phyloP scores from a whole-genome alignment of 2,113 vertebrate genomes.

The Gymnorhina tibicen region DNA sequence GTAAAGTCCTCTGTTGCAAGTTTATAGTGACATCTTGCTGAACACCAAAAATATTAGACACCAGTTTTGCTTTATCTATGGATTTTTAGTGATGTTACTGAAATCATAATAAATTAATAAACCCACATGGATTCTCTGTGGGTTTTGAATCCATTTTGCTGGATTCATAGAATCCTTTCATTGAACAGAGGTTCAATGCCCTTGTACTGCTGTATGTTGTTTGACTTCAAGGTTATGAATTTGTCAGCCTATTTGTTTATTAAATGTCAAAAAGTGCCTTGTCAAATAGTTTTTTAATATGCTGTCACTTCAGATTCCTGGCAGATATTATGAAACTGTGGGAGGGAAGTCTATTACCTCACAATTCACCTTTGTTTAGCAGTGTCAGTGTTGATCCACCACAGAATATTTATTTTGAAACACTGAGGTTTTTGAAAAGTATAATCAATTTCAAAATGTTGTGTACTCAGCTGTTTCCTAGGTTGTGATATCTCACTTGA shows the following conservation, averaged over 20 bases:
- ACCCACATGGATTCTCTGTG: rapidly evolving
- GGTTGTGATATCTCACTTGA: neutral
- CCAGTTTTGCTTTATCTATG: neutral
- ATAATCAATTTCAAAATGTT: neutral
- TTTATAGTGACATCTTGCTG: neutral
- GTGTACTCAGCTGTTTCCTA: neutral
- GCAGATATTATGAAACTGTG: neutral
- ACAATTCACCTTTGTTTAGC: neutral
- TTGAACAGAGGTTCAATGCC: neutral
- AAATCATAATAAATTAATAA: neutral
- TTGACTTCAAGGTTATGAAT: neutral
- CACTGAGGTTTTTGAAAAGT: neutral
- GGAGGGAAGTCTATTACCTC: neutral
- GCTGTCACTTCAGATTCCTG: neutral
- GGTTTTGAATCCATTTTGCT: neutral
- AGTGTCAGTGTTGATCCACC: neutral
- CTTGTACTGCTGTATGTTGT: neutral
- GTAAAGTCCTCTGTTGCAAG: neutral
- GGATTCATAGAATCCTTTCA: neutral
- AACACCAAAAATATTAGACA: neutral
- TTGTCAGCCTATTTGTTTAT: neutral
- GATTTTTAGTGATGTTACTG: neutral
- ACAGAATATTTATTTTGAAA: neutral
- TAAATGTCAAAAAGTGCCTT: neutral
- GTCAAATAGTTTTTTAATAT: neutral